Conservation (phyloP, 2,888 invertebrate species). For the Plebejus anna region DNA sequence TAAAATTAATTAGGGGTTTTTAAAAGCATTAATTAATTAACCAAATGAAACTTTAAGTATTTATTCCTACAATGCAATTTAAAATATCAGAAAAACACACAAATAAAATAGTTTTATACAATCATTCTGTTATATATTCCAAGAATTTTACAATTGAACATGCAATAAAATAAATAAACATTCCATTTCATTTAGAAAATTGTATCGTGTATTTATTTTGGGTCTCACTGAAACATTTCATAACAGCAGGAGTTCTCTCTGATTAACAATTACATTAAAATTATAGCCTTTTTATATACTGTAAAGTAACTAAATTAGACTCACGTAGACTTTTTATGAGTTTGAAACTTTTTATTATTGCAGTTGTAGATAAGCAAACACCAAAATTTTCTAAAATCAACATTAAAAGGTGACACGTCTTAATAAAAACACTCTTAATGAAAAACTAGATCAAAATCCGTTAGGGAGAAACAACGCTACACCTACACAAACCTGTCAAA, state of each 20-base stretch:
- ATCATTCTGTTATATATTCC: background rate
- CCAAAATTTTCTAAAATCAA: too few species aligned
- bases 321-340: background rate
- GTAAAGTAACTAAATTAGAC: background rate
- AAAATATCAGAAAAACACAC: too few species aligned
- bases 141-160: background rate
- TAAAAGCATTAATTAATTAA: too few species aligned
- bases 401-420: too few species aligned
- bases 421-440: too few species aligned
- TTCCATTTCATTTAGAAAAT: background rate
- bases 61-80: too few species aligned
- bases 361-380: background rate
- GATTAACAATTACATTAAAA: slow-evolving; percentile 5
- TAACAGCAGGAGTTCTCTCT: slow-evolving; percentile 9
- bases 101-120: background rate
- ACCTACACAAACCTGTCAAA: too few species aligned
- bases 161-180: background rate
- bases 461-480: too few species aligned
- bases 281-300: slow-evolving; percentile 7
- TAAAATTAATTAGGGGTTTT: too few species aligned
- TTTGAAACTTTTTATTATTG: background rate
- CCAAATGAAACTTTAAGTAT: too few species aligned
- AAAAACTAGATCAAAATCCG: too few species aligned
- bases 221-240: background rate
- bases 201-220: slow-evolving; percentile 3